Base-by-base conservation (phyloP, 2,888 invertebrate species). In the Scelioninae gen. 2 region DNA sequence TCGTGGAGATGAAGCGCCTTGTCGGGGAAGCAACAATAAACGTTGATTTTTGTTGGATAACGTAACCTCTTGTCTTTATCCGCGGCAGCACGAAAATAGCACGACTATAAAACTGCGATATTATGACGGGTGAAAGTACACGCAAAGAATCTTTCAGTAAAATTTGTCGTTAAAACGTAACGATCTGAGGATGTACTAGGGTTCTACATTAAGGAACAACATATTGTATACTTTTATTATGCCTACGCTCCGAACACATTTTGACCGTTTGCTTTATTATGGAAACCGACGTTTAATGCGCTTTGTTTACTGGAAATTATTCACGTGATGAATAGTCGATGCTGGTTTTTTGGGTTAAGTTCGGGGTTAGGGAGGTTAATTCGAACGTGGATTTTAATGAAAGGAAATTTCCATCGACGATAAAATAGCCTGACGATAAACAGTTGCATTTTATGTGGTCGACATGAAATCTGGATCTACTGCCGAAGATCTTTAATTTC, bases 81-180 rank as follows among this genome's bases (percentile, higher is more conserved):
- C 71, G 58, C 71, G 68, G 37, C 50, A 33, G 61, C 48, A 64
- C 73, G 68, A 73, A 73, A 68, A 73, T 73, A 73, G 73, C 73
- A 73, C 68, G 73, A 58, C 73, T 73, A 69, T 73, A 73, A 73
- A 69, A 53, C 57, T 28, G 67, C 73, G 73, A 64, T 69, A 68
- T 73, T 73, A 73, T 73, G 73, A 73, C 73, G 73, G 73, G 73
- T 73, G 73, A 73, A 73, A 73, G 73, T 73, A 73, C 72, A 73
- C 73, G 73, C 68, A 53, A 43, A 31, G 68, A 63, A 63, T 69
- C 73, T 69, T 68, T 68, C 68, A 60, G 72, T 58, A 69, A 73
- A 52, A 61, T 64, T 73, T 73, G 73, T 73, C 73, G 73, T 73
- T 73, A 73, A 73, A 73, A 73, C 73, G 52, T 68, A 73, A 73